Base-by-base conservation (phyloP, 2,888 invertebrate genomes). In the Microdon myrmicae region DNA sequence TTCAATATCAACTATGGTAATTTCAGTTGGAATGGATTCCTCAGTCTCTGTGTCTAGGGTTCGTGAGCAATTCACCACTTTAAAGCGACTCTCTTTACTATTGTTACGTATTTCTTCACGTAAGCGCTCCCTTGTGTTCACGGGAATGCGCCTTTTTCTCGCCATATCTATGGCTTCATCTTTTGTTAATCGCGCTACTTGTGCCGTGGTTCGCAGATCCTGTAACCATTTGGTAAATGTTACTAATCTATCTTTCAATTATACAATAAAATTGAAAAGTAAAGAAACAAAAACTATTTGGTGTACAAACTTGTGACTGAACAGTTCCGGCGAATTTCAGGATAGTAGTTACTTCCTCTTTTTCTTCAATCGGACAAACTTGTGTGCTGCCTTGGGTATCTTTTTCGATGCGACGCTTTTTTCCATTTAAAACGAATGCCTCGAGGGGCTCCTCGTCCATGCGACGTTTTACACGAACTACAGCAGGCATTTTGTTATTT, bases 321-420 rank as follows among this genome's bases (percentile, higher is more conserved):
- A 89, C 82, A 13, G 90, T 90, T 54, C 87, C 89, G 29, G 87
- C 86, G 71, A 90, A 89, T 71, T 88, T 87, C 7, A 90, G 83
- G 23, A 90, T 78, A 1, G 89, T 84, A 0, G 87, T 84, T 4
- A 83, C 79, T 67, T 83, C 79, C 51, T 82, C 81, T 49, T 77
- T 74, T 3, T 58, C 48, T 13, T 69, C 68, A 14, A 56, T 31
- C n/a, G 49, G 23, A 56, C 45, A 38, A 12, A 38, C 35, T 4
- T 20, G 4, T 4, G 22, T 2, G 7, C 9, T 20, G 28, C 44
- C 55, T 34, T 28, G 22, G 22, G 20, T 23, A 31, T 44, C 61
- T 32, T 73, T 70, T 7, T 85, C 83, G 3, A 82, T 81, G 81
- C 88, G 90, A 34, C 82, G 81, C 34, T 85, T 83, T 77, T 91